Base-by-base conservation (phyloP, 2,113 vertebrate genomes). In the Garra rufa region DNA sequence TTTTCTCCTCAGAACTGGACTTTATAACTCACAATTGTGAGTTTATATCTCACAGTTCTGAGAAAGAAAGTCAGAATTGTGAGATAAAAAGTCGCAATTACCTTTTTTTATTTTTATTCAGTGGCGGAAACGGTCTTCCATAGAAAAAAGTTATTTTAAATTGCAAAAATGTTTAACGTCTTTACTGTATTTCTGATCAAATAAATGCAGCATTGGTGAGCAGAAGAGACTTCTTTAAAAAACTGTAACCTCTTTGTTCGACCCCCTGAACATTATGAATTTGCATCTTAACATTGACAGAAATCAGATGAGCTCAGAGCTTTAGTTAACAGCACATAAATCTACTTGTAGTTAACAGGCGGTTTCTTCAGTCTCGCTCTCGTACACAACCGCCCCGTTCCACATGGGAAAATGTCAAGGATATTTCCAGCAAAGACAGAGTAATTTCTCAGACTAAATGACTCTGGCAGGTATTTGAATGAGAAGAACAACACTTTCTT, bases 401-500 rank as follows among this genome's bases (percentile, higher is more conserved):
- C 76, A 26, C 46, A 24, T 50, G 74, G 21, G 69, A 69, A 89
- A 90, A 91, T 83, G 85, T 92, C 87, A 87, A 46, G n/a, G 0
- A 1, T 43, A 21, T 82, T 90, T 52, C 59, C 85, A 50, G 83
- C 85, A 89, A 85, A 81, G 75, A 86, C 84, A 59, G 65, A 73
- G 76, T 28, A 88, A 90, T 90, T 90, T 88, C 70, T 86, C 63
- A 87, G 28, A 77, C 59, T 90, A 87, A 92, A 90, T 80, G 84
- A 87, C 78, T 74, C 63, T 4, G 1, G 46, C 81, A 75, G 48
- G 80, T 87, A 88, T 86, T 70, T 87, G 89, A 91, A 75, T 76
- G 48, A 76, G 17, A n/a, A 55, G 28, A 52, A n/a, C 73, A 73
- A 26, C 13, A 28, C 13, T 46, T 1, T 48, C 13, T 13, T 30